Base-by-base conservation (phyloP, 2,113 vertebrate genomes). In the Alosa alosa region DNA sequence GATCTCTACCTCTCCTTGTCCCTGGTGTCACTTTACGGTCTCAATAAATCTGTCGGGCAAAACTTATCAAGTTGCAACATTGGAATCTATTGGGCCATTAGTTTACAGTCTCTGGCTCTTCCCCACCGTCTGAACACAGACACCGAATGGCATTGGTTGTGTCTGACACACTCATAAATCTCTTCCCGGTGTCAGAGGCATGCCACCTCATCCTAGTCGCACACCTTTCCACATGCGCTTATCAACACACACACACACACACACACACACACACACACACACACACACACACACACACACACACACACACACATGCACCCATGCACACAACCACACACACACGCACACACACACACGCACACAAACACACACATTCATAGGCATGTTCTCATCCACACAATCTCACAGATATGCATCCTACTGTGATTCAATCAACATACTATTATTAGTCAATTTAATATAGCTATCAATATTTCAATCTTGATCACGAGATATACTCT, bases 11-110 rank as follows among this genome's bases (percentile, higher is more conserved):
- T 89, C 81, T 92, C 92, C 93, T 93, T 92, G 92, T 95, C 95
- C 93, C 95, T 92, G 93, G 91, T 88, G 91, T 89, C 13, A 88
- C 92, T 95, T 95, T 95, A 95, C 88, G 94, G 92, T 92, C 85
- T 4, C 85, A 92, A 93, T 95, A 95, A 95, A 95, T 95, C 94
- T 93, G 88, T 87, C 86, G 46, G 17, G 49, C 86, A 89, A 93
- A 94, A 94, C 91, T 93, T 93, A 93, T 93, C 92, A 90, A 91
- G 92, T 92, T 86, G 84, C 92, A 88, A 92, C 91, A 92, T 92
- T 93, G 88, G 91, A 92, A 90, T 90, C 93, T 89, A 90, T 90
- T 90, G 94, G 83, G 89, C 94, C 95, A 95, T 95, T 95, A 94
- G 94, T 95, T 95, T 94, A 93, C 91, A 91, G 89, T 91, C 92